Conservation (phyloP, 2,888 invertebrate species). For the Orthosia gothica region DNA sequence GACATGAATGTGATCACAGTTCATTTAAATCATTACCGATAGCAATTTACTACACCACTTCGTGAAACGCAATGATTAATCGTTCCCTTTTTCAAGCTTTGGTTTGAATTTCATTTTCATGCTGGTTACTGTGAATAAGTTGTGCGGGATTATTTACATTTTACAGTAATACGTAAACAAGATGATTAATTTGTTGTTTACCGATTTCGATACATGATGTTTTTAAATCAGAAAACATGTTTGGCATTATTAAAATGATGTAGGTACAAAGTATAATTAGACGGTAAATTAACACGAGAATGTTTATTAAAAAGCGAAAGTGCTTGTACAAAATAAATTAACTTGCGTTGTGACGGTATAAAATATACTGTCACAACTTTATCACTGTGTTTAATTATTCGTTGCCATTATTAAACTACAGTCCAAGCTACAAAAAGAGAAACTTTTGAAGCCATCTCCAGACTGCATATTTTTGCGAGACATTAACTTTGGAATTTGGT, state of each 20-base stretch:
- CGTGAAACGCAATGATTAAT: conserved; percentile 17
- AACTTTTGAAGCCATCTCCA: conserved; percentile 39
- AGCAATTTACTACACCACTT: neutral
- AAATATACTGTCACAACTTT: neutral
- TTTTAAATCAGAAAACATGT: conserved; percentile 11
- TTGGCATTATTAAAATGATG: neutral
- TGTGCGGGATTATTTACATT: conserved; percentile 12
- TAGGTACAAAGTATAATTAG: neutral
- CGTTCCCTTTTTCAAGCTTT: conserved; percentile 15
- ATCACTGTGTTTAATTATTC: conserved; percentile 30
- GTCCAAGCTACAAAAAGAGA: conserved; percentile 41
- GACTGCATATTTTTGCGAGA: conserved; percentile 50
- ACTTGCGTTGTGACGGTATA: no score
- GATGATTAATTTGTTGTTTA: conserved; percentile 11
- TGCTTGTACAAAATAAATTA: conserved; percentile 11
- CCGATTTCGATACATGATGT: neutral
- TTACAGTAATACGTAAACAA: conserved; percentile 3
- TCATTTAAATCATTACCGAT: conserved; percentile 3
- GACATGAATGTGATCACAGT: conserved; percentile 1
- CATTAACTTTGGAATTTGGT: conserved; percentile 60
- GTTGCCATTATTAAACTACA: conserved; percentile 19
- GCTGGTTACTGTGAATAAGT: conserved; percentile 11
- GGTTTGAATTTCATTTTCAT: conserved; percentile 28
- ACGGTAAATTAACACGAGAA: neutral
- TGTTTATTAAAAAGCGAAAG: neutral